A percentile compares a stretch with the other conserved stretches of the same genome.
phyloP scores from a whole-genome alignment of 1,140 invertebrate genomes.

The Drosophila busckii region DNA sequence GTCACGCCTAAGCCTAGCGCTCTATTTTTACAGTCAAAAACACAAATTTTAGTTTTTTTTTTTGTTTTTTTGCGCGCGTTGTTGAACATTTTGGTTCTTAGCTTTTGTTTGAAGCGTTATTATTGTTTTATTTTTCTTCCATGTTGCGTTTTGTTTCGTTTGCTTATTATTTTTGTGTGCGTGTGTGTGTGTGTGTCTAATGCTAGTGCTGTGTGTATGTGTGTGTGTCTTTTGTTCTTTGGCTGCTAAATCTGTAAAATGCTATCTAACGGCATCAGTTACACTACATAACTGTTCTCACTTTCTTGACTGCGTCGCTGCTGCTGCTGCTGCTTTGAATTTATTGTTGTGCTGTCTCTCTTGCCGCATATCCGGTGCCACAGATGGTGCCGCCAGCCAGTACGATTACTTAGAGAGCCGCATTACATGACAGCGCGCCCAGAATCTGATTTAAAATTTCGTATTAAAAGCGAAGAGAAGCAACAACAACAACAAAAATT shows the following conservation, averaged over 20 bases:
- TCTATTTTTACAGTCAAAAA: constrained; percentile 13
- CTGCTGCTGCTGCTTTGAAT: constrained; percentile 22
- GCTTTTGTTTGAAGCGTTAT: no score
- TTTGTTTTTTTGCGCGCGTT: constrained; percentile 3
- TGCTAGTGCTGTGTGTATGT: background rate
- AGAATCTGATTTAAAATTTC: background rate
- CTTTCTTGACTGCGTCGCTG: constrained; percentile 55
- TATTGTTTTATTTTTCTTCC: no score
- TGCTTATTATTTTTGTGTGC: background rate
- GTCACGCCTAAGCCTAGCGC: no score
- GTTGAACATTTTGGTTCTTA: no score
- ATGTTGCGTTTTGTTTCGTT: background rate
- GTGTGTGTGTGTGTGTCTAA: background rate
- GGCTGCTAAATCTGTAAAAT: constrained; percentile 43
- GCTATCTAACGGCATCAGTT: constrained; percentile 76
- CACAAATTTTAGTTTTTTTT: constrained; percentile 25
- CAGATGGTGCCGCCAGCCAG: constrained; percentile 34
- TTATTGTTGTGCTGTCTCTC: constrained; percentile 45
- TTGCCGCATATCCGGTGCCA: constrained; percentile 65
- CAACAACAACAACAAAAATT: constrained; percentile 3
- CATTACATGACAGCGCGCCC: constrained; percentile 41
- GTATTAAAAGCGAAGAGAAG: background rate
- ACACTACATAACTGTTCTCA: constrained; percentile 78
- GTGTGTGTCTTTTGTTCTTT: constrained; percentile 33
- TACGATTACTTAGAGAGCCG: constrained; percentile 55